Conservation (phyloP, 1,140 invertebrate genomes). For the Drosophila pruinosa region DNA sequence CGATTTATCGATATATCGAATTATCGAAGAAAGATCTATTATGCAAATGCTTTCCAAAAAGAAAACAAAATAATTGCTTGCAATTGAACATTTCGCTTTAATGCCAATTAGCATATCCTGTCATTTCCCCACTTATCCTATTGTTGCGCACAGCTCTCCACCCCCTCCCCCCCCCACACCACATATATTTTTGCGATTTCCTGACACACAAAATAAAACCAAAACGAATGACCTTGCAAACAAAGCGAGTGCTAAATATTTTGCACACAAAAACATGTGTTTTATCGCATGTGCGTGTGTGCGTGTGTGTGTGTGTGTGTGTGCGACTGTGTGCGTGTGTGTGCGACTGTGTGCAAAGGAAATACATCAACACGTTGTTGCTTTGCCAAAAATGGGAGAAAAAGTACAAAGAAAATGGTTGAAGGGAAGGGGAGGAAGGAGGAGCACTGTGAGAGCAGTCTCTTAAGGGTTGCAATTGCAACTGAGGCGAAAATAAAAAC, state of each 20-base stretch:
- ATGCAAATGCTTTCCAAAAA: neutral
- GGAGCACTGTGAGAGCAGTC: neutral
- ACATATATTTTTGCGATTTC: slow-evolving; percentile 17
- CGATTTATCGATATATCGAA: no score
- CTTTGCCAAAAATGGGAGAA: slow-evolving; percentile 40
- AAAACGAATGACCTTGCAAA: slow-evolving; percentile 77
- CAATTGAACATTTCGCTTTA: neutral
- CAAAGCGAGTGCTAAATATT: slow-evolving; percentile 46
- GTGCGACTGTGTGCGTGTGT: slow-evolving; percentile 1
- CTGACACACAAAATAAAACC: slow-evolving; percentile 78
- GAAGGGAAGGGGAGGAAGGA: neutral
- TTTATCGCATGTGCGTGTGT: slow-evolving; percentile 19
- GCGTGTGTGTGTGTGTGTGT: neutral
- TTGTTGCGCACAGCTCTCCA: neutral
- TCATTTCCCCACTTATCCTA: neutral
- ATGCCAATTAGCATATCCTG: neutral
- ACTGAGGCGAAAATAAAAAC: slow-evolving; percentile 51
- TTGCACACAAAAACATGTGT: slow-evolving; percentile 58
- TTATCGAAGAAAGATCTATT: no score
- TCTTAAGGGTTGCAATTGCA: slow-evolving; percentile 39
- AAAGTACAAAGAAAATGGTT: slow-evolving; percentile 2
- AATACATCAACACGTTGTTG: slow-evolving; percentile 64
- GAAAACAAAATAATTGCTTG: neutral
- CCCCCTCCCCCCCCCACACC: neutral
- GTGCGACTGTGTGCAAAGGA: slow-evolving; percentile 1